A percentile compares a stretch with the other conserved stretches of the same genome.
These are phyloP conservation scores for Gymnorhina tibicen DNA, from an alignment of 2,113 vertebrate species.

Conservation along the genomic window DNA sequence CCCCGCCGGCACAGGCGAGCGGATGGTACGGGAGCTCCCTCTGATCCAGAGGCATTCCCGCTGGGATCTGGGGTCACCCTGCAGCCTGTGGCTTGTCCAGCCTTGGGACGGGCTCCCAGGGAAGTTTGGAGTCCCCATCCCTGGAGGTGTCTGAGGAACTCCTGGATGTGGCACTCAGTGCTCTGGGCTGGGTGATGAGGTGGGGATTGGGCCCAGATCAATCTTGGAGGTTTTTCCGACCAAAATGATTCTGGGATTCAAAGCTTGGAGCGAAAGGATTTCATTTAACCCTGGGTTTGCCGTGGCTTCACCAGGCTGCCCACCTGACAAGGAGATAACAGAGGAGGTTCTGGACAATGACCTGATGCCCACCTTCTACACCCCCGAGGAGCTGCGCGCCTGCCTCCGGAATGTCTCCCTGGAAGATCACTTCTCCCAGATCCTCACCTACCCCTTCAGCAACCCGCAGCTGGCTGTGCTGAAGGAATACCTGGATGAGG, in stretches of 20 bases:
- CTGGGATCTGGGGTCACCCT: background rate
- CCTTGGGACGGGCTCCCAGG: background rate
- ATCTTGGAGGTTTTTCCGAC: background rate
- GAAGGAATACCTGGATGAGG: conserved; percentile 60
- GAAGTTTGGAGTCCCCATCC: background rate
- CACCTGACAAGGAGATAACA: background rate
- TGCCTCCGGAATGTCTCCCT: conserved; percentile 42
- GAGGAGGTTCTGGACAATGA: accelerated
- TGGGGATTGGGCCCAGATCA: accelerated
- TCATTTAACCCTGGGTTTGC: background rate
- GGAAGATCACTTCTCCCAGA: background rate
- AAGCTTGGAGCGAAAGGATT: background rate
- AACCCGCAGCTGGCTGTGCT: conserved; percentile 42
- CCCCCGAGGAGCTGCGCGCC: background rate
- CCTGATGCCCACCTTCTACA: background rate
- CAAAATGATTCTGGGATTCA: background rate
- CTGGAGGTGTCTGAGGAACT: background rate
- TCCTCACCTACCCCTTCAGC: conserved; percentile 51
- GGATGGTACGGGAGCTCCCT: background rate
- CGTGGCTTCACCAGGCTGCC: background rate
- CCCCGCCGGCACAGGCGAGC: background rate
- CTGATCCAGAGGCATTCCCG: background rate
- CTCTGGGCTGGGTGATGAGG: background rate
- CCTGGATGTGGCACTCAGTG: accelerated
- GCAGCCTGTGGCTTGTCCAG: background rate